Conservation (phyloP, 2,113 vertebrate species). For the Anolis sagrei region DNA sequence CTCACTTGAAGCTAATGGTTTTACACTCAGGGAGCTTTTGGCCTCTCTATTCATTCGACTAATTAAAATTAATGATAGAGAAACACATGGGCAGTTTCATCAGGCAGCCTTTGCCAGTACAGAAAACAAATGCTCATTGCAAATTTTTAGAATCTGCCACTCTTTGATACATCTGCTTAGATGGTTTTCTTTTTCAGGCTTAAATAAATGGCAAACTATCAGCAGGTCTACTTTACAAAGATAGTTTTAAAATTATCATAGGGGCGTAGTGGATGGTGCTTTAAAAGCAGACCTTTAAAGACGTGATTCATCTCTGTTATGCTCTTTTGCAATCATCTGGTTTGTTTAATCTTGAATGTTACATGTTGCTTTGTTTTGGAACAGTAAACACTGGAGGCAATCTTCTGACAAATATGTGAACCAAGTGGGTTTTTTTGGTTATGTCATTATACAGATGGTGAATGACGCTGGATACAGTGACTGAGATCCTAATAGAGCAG, state of each 20-base stretch:
- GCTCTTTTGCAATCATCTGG: not conserved
- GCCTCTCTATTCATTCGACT: slow-evolving; percentile 36
- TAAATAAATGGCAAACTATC: not conserved
- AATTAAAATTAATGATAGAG: slow-evolving; percentile 41
- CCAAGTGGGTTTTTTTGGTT: not conserved
- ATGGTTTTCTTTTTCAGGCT: not conserved
- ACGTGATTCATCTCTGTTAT: not conserved
- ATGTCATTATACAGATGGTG: not conserved
- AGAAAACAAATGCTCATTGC: slow-evolving; percentile 26
- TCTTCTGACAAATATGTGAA: not conserved
- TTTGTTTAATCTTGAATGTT: not conserved
- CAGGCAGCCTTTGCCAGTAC: slow-evolving; percentile 31
- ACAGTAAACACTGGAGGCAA: not conserved
- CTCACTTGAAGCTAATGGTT: slow-evolving; percentile 30
- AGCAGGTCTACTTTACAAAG: not conserved
- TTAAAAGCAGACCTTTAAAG: not conserved
- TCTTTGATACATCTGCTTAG: not conserved
- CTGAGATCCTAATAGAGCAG: too few relatives aligned
- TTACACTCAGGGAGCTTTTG: not conserved
- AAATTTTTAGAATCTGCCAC: slow-evolving; percentile 5
- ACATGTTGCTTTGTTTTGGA: not conserved
- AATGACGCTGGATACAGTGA: not conserved
- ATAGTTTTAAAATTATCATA: not conserved
- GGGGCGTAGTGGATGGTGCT: not conserved
- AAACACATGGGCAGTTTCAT: slow-evolving; percentile 28